Evolutionary conservation across 2,797 vertebrate species (phyloP).

Genomic region (Nyctibius grandis): DNA sequence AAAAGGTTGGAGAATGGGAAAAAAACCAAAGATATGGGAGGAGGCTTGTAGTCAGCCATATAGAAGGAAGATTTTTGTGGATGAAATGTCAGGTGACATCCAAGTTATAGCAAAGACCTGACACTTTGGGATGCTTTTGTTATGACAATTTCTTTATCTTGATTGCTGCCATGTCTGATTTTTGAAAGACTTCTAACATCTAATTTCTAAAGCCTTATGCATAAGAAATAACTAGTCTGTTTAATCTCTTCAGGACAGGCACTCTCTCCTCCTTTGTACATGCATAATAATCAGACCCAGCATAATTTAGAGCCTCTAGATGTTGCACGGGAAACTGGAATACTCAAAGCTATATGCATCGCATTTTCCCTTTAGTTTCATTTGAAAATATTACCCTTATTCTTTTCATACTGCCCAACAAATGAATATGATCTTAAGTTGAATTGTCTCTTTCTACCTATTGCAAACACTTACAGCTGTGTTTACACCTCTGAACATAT

Average conservation of each 20-base stretch:
- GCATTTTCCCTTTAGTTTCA: not conserved
- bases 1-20: not conserved
- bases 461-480: not conserved
- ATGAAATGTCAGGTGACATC: not conserved
- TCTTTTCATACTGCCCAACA: not conserved
- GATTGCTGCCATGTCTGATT: not conserved
- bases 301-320: not conserved
- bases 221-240: not conserved
- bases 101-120: not conserved
- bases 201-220: not conserved
- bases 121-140: not conserved
- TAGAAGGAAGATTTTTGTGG: not conserved
- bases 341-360: not conserved
- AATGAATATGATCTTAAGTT: not conserved
- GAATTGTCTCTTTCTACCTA: not conserved
- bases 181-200: not conserved
- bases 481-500: not conserved
- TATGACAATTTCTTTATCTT: not conserved
- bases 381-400: not conserved
- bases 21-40: not conserved
- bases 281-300: not conserved
- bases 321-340: not conserved
- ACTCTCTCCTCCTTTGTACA: not conserved
- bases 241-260: not conserved
- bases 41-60: not conserved